Evolutionary conservation across 1,140 invertebrate genomes (phyloP), one percentile per base, ranked within the genome.

Genomic region (Drosophila nigromelanica): DNA sequence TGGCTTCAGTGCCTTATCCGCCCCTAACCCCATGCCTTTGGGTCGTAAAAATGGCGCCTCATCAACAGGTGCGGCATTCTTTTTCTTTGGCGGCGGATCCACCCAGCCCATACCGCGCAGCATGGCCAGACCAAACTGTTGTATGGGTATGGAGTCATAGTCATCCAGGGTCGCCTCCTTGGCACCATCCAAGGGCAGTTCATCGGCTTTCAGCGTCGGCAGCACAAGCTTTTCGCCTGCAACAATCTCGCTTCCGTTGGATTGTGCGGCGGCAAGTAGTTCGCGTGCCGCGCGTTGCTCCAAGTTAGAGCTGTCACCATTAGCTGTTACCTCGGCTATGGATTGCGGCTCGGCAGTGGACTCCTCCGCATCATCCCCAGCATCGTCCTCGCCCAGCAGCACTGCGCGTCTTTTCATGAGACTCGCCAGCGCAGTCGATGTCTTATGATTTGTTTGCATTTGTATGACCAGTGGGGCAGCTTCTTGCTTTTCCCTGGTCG

Each of bases 21-120:
- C 98, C 4, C 98, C 98, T 35, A 99, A 92, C 0, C 98, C 98
- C 90, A 99, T 94, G 5, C 98, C 98, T 93, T 97, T 98, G 1
- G 98, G 97, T 69, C 98, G 68, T 30, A 92, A 30, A 11, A 89
- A 78, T 15, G 90, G 85, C 0, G 73, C 89, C 74, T 93, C 90
- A 72, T 95, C 94, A 93, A 93, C 75, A 92, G 92, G 91, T 93
- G 94, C 91, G 93, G 94, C 55, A 94, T 95, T 89, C 95, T 95
- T 76, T 94, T 96, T 93, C 94, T 95, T 33, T 0, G 81, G 78
- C 93, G 94, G 72, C 12, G 90, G 89, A 52, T 92, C 91, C 3
- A 76, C 94, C 97, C 97, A 99, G 0, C 98, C 98, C 98, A 99
- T 99, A 37, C 98, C 98, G 80, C 97, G 92, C 12, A 99, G 92